Evolutionary conservation across 1,140 invertebrate species (phyloP).

Genomic region (Lordiphosa stackelbergi): DNA sequence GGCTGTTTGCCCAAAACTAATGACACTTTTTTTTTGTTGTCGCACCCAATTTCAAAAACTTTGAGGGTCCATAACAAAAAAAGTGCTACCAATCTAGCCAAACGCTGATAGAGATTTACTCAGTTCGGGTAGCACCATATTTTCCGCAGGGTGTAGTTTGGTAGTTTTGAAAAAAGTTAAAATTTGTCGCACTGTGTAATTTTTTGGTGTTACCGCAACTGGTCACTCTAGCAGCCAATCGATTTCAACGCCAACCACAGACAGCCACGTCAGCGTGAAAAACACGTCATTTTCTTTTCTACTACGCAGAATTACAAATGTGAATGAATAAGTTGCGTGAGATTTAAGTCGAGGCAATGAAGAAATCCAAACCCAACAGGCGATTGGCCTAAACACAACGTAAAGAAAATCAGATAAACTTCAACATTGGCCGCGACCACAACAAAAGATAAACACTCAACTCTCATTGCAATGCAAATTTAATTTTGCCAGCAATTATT

Average conservation of each 20-base stretch:
- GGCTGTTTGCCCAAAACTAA: too few species aligned
- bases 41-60: too few species aligned
- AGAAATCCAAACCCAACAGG: constrained; percentile 49
- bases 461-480: constrained; percentile 41
- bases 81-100: too few species aligned
- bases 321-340: constrained; percentile 58
- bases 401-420: constrained; percentile 49
- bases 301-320: constrained; percentile 47
- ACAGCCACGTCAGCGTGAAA: constrained; percentile 47
- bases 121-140: too few species aligned
- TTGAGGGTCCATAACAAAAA: too few species aligned
- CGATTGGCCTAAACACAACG: constrained; percentile 33
- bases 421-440: constrained; percentile 32
- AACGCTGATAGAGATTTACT: too few species aligned
- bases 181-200: too few species aligned
- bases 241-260: constrained; percentile 1
- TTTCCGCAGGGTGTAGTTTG: too few species aligned
- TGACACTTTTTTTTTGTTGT: too few species aligned
- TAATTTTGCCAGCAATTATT: constrained; percentile 26
- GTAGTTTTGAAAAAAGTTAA: too few species aligned
- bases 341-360: constrained; percentile 53
- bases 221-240: too few species aligned
- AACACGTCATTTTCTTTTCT: constrained; percentile 8
- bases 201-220: too few species aligned
- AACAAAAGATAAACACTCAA: constrained; percentile 11